Percentiles rank a stretch among this genome's conserved stretches.
These are phyloP conservation scores for Indri indri DNA, from an alignment of 2,113 vertebrate genomes.

Conservation along the genomic window DNA sequence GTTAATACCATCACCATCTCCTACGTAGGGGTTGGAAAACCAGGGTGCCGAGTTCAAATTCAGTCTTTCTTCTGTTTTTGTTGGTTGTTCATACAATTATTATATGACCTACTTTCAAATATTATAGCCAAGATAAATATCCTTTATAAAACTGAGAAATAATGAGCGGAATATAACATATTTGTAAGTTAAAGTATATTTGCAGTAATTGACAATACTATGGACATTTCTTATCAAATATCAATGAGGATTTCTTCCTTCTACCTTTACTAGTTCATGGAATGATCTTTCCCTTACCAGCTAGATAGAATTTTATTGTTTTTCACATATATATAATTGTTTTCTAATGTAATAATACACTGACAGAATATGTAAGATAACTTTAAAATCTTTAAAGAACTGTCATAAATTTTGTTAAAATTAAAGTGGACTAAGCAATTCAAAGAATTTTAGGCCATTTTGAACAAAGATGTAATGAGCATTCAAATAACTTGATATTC, in stretches of 20 bases:
- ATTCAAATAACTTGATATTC: background rate
- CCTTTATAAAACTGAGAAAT: background rate
- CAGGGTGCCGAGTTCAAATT: background rate
- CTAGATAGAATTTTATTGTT: background rate
- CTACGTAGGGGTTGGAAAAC: background rate
- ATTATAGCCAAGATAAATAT: background rate
- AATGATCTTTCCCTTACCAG: background rate
- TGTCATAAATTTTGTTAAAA: slow-evolving; percentile 1
- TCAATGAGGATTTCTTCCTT: background rate
- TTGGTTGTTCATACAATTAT: too few relatives aligned
- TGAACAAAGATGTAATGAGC: background rate
- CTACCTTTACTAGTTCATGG: background rate
- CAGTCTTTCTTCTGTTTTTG: background rate
- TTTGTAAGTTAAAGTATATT: background rate
- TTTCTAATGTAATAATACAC: background rate
- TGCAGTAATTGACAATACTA: background rate
- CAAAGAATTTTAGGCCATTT: background rate
- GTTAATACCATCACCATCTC: background rate
- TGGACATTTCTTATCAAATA: background rate
- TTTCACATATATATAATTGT: background rate
- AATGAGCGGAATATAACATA: background rate
- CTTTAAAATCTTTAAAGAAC: background rate
- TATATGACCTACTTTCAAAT: background rate
- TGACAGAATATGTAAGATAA: background rate
- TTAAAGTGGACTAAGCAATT: background rate